phyloP scores from a whole-genome alignment of 1,140 invertebrate genomes.

The Neodiprion fabricii region DNA sequence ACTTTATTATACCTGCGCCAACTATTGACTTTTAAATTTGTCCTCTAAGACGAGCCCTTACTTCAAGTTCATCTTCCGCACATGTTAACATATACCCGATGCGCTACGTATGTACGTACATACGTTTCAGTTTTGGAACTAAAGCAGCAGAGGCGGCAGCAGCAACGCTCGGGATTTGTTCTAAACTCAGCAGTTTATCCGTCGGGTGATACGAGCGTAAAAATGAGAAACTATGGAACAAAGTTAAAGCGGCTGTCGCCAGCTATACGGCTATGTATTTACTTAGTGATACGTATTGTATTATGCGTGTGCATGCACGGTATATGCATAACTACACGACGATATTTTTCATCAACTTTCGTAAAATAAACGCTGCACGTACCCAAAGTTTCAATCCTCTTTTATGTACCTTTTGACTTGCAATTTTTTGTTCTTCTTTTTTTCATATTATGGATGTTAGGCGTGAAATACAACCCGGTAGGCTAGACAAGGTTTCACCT shows the following conservation, averaged over 20 bases:
- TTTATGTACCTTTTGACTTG: background rate
- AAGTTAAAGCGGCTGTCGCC: background rate
- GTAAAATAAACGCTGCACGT: background rate
- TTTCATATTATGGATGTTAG: background rate
- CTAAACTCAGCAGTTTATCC: background rate
- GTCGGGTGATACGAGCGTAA: slow-evolving; percentile 1
- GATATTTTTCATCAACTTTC: background rate
- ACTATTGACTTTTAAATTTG: background rate
- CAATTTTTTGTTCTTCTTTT: background rate
- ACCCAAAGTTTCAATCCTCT: background rate
- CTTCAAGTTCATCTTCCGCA: background rate
- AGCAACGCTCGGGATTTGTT: background rate
- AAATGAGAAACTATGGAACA: background rate
- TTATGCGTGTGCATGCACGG: background rate
- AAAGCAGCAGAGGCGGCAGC: background rate
- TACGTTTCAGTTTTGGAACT: too few relatives aligned
- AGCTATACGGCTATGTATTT: background rate
- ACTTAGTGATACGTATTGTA: background rate
- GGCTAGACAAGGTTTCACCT: background rate
- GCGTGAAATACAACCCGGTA: background rate
- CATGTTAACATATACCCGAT: background rate
- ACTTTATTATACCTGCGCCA: background rate
- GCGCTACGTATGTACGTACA: too few relatives aligned
- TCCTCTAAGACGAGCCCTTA: background rate
- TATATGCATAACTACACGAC: too few relatives aligned